Evolutionary conservation across 2,888 invertebrate species (phyloP), one percentile per base, ranked within the genome.

Genomic region (Parthenolecanium corni): DNA sequence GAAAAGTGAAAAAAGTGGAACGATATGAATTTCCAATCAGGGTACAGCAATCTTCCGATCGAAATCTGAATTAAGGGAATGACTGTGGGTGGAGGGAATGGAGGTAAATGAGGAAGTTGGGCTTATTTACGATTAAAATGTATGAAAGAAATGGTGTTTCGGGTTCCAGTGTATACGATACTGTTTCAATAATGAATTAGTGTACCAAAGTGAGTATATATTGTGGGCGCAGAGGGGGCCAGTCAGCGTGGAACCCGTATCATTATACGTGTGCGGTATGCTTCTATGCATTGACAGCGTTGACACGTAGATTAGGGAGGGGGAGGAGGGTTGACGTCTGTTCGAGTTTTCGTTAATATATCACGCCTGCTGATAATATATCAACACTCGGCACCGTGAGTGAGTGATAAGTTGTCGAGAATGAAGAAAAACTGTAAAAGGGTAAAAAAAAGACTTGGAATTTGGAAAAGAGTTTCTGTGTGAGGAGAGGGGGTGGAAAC

Each of bases 381-480:
- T 58, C 57, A 58, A 47, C 46, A 58, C 57, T 58, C 57, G 57
- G 57, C 36, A 31, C 47, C 31, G 4, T 31, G 57, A 58, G 46
- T 58, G 57, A 58, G 47, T 58, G 57, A 58, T 58, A 58, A 58
- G 57, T 58, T 47, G 57, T 58, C 47, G 47, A 47, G 57, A 24
- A 31, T 46, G 16, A 47, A 58, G 31, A 58, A 58, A 31, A 31
- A 31, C 9, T 31, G 31, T 9, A 9, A 9, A 31, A 6, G 31
- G 9, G 9, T 6, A 31, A 31, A 31, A 31, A 31, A 31, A 31
- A 31, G 9, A 31, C 31, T 31, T 31, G 9, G 31, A 31, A 31
- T 31, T 31, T 31, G 31, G 4, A 31, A 31, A 31, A 31, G 31
- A 31, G 31, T 31, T 31, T 4, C 31, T 31, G 31, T 31, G 31